Evolutionary conservation across 2,113 vertebrate genomes (phyloP), one percentile per base, ranked within the genome.

Genomic region (Podiceps cristatus): DNA sequence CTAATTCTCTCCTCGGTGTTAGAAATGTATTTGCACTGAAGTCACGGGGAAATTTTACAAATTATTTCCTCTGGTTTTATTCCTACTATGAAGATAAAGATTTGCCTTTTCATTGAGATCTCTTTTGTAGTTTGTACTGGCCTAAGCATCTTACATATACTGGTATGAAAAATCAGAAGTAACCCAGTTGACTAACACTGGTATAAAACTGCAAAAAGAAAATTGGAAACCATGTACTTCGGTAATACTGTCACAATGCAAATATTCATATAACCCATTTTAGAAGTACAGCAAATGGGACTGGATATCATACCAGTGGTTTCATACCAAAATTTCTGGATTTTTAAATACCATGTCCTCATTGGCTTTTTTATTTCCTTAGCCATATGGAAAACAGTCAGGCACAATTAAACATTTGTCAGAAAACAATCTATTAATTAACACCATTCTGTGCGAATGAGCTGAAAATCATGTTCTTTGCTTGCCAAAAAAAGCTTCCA

Each of bases 341-440:
- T 53, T 96, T 96, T 89, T 67, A 88, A 88, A 50, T 83, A 81
- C 23, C 7, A 7, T n/a, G 42, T 75, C 47, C 47, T 93, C 52
- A 20, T 3, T 55, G 73, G 53, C 49, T 91, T 91, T 86, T 95
- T 81, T 59, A 69, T 73, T 91, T 85, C 59, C 67, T 82, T 83
- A 83, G 71, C 74, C 59, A 76, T 76, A 94, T 75, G 77, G 80
- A 88, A 96, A 88, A 53, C 29, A 93, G 86, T 82, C 74, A 97
- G 50, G 67, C 85, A 93, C 62, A 92, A 95, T 93, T 96, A 96
- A 97, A 77, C 79, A 47, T 94, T 97, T 90, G 84, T 94, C 71
- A 95, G 84, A 94, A 96, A 97, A 94, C 77, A 94, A 91, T 89
- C 74, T 88, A 93, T 90, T 94, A 85, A 97, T 97, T 96, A 97